Evolutionary conservation across 2,888 invertebrate species (phyloP), one percentile per base, ranked within the genome.

Genomic region (Nematopogon swammerdamellus): DNA sequence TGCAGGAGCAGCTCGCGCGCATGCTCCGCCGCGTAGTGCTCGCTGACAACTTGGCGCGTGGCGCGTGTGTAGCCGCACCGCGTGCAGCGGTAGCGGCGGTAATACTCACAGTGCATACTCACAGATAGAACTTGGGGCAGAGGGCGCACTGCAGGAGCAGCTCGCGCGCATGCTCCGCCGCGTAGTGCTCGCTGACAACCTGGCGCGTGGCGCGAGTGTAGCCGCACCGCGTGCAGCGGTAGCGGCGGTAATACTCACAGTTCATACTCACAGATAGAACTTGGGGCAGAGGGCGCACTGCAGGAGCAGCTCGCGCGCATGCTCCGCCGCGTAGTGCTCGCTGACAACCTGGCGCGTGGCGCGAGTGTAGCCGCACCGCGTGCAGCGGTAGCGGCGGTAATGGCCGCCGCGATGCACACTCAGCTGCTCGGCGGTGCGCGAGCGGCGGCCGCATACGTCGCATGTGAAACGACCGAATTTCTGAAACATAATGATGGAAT

Each of bases 91-190:
- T 18, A 29, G n/a, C 10, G 20, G 19, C 2, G n/a, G n/a, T n/a
- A n/a, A 10, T 25, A n/a, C n/a, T n/a, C n/a, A n/a, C n/a, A n/a
- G n/a, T n/a, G n/a, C 16, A 42, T 19, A 67, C 70, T 65, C 46
- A 73, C 72, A 60, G 64, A 55, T 68, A 73, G 5, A 52, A 52
- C 53, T 70, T 72, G 0, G 54, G 51, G 46, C 74, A 73, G 8
- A 63, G 60, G 0, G 62, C 55, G 30, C 74, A 16, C 49, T 60
- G 63, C 8, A 58, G 57, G 5, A 56, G 51, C 5, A 51, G 52
- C 0, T 55, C 59, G 2, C 55, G 48, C 4, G 59, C 52, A 51
- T 72, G 72, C 11, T 53, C 49, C 0, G 63, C 58, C 0, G 58
- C 57, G 52, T 63, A 69, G 42, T 74, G 74, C 8, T 72, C 69